Evolutionary conservation across 1,140 invertebrate genomes (phyloP), one percentile per base, ranked within the genome.

Genomic region (Heliconius hewitsoni): DNA sequence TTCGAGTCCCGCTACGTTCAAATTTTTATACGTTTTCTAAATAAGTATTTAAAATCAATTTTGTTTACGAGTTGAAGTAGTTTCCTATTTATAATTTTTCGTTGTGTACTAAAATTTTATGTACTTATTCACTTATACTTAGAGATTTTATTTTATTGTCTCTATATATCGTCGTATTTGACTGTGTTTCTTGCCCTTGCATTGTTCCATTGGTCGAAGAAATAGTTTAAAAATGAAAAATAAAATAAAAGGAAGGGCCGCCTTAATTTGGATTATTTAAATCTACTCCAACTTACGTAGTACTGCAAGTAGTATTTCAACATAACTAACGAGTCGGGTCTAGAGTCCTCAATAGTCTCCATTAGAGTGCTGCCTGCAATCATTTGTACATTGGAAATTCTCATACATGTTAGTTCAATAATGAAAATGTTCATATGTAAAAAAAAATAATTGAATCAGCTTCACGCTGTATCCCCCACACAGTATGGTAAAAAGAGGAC

Each of bases 281-380:
- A 79, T 71, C 78, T 76, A 34, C 71, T 52, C 78, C 73, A 79
- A 79, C 76, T 79, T 79, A 60, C 71, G 74, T 55, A 79, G 78
- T 71, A 76, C 73, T 79, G 60, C 27, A 66, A 66, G 27, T 66
- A 72, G 60, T 73, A 71, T 70, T 79, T 55, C 46, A 79, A 76
- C 50, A 79, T 72, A 76, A 76, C 70, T 79, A 76, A 79, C 73
- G 78, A 74, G 73, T 39, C 73, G 72, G 50, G 74, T 72, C 78
- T 71, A 76, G 52, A 79, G 73, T 74, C 66, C 78, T 79, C 50
- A 70, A 60, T 74, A 72, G 78, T 75, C 66, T 79, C 78, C 73
- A 79, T 79, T 79, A 79, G 70, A 79, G 70, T 66, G 50, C 78
- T 74, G 60, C 60, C 60, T 66, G 66, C 66, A 74, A 75, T 75